These are phyloP conservation scores for Oegoconia quadripuncta DNA, from an alignment of 2,888 invertebrate genomes.

Conservation along the genomic window DNA sequence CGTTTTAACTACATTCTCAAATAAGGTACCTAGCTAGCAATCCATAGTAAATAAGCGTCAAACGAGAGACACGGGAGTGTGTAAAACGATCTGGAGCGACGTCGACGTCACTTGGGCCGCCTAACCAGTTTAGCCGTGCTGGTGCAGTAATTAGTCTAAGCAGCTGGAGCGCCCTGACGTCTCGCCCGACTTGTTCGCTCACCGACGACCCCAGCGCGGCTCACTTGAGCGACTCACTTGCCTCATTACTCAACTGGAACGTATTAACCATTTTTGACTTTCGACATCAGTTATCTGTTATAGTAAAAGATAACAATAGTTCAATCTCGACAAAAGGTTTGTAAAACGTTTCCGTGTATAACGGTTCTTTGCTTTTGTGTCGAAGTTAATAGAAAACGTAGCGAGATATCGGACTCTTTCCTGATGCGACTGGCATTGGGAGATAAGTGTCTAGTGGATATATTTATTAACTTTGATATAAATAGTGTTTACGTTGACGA, in stretches of 20 bases:
- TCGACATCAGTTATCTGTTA: constrained; percentile 45
- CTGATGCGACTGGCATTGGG: background rate
- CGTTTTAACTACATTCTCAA: background rate
- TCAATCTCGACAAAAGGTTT: constrained; percentile 60
- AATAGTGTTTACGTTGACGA: no score
- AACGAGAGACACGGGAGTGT: constrained; percentile 24
- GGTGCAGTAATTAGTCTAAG: constrained; percentile 69
- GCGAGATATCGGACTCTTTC: constrained; percentile 50
- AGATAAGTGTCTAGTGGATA: background rate
- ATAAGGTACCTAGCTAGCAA: constrained; percentile 30
- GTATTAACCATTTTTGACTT: constrained; percentile 36
- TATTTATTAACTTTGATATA: no score
- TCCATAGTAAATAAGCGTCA: constrained; percentile 40
- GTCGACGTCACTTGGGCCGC: constrained; percentile 30
- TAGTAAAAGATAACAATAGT: constrained; percentile 56
- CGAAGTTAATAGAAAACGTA: constrained; percentile 55
- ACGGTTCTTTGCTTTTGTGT: constrained; percentile 54
- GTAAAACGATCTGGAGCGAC: constrained; percentile 31
- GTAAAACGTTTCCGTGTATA: constrained; percentile 59
- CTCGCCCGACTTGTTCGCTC: constrained; percentile 41
- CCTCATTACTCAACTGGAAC: constrained; percentile 37
- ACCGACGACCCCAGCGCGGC: constrained; percentile 17
- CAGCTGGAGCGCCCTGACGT: constrained; percentile 46
- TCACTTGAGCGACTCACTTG: constrained; percentile 36
- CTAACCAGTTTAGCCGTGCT: constrained; percentile 64